Evolutionary conservation across 2,113 vertebrate species (phyloP), one percentile per base, ranked within the genome.

Genomic region (Tenrec ecaudatus): DNA sequence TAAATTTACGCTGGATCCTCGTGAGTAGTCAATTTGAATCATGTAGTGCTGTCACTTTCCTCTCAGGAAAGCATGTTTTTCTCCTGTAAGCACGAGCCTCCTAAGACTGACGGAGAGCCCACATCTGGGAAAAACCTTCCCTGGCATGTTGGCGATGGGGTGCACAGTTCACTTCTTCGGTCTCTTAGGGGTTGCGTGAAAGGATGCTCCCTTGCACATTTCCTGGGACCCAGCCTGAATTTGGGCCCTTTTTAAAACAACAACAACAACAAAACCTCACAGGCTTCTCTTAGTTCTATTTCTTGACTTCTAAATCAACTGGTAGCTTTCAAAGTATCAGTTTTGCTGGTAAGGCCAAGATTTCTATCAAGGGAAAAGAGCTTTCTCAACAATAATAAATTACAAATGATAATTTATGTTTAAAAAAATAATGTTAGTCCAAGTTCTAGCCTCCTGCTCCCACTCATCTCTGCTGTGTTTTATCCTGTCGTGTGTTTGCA

Each of bases 361-460:
- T 58, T 88, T 85, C 76, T 88, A 93, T 43, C 94, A 89, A 91
- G 77, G 93, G 91, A 93, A 27, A 95, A 91, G 80, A 9, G 9
- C 77, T 82, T 88, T 95, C 86, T 95, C 93, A 93, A 90, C 60
- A 81, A 92, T 92, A 92, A 96, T 84, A 93, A 92, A 93, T 89
- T 83, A 96, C 83, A 94, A 90, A 95, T 96, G 57, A 78, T 94
- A 96, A 96, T 96, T 96, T 95, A 96, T 95, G 96, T 93, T 95
- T 95, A 84, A 86, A 84, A 97, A 83, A 96, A 95, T 88, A 96
- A 90, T 12, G 27, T 88, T 81, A 75, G 90, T 83, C 82, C 71
- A 93, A 93, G 66, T 93, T 93, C 82, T 88, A 84, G 66, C 81
- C 91, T 53, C 78, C 64, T 58, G 16, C 14, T 36, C n/a, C 77